Base-by-base conservation (phyloP, 2,113 vertebrate genomes). In the Aptenodytes forsteri region DNA sequence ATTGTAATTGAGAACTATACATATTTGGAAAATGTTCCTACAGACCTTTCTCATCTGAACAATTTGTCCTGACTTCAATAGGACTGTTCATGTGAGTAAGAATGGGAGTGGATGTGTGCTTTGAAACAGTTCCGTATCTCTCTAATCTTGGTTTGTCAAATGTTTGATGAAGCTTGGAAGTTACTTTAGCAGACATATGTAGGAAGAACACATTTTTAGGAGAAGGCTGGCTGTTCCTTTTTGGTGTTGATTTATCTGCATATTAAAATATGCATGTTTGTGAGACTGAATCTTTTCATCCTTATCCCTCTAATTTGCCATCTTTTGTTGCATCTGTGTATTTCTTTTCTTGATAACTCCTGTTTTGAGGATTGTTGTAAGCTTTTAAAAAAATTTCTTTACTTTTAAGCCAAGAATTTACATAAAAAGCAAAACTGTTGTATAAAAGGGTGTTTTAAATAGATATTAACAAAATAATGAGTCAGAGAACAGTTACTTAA, bases 401-500 rank as follows among this genome's bases (percentile, higher is more conserved):
- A 23, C 26, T 88, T 96, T 61, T 65, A 79, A 94, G 96, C 89
- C 96, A 97, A 95, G 90, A 91, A 84, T 81, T 90, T 42, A 86
- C 30, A 38, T 85, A 44, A 95, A 92, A 75, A 64, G 12, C 22
- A 70, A 73, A 87, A 34, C 72, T 65, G 80, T 95, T 95, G 72
- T 77, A 42, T 92, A 90, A 95, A 95, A 67, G 85, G 49, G 56
- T 92, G 40, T 91, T 91, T 90, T 70, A 94, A 95, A 93, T 94
- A 95, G 89, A 61, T 34, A 87, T 64, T 77, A 87, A 18, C 66
- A 62, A 69, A 88, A 19, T 69, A 96, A 85, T 79, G 92, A 95
- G 59, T 96, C 94, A 94, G 85, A 40, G 50, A 95, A 80, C 77
- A 56, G 88, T 96, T 94, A 96, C 77, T 85, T 86, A 96, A 95